Conservation (phyloP, 2,888 invertebrate species). For the Melinaea marsaeus region DNA sequence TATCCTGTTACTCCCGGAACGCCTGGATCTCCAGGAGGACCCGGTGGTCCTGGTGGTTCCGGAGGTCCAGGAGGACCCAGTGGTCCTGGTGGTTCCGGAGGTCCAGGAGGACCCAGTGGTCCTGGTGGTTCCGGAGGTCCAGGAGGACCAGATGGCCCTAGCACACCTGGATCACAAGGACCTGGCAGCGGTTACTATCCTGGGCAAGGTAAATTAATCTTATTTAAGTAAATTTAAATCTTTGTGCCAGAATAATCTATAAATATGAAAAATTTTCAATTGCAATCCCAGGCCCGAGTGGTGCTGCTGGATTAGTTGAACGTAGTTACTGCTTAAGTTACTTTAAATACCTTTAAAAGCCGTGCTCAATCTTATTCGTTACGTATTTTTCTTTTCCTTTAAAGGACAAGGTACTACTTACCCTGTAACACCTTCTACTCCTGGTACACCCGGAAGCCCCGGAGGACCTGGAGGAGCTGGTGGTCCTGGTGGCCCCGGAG, state of each 20-base stretch:
- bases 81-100: slow-evolving; percentile 5
- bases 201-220: slow-evolving; percentile 12
- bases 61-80: slow-evolving; percentile 41
- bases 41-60: slow-evolving; percentile 34
- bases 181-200: slow-evolving; percentile 20
- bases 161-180: neutral
- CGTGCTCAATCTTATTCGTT: neutral
- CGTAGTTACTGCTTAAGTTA: neutral
- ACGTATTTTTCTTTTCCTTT: neutral
- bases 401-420: slow-evolving; percentile 56
- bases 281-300: slow-evolving; percentile 4
- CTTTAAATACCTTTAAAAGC: neutral
- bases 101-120: neutral
- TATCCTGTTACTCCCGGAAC: slow-evolving; percentile 43
- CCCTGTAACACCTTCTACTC: slow-evolving; percentile 48
- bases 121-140: slow-evolving; percentile 8
- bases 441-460: slow-evolving; percentile 38
- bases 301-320: slow-evolving; percentile 6
- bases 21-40: slow-evolving; percentile 30
- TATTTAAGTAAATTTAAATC: neutral
- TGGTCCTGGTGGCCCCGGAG: slow-evolving; percentile 42
- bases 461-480: slow-evolving; percentile 41
- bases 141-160: neutral
- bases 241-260: neutral
- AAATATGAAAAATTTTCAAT: neutral